Evolutionary conservation across 2,888 invertebrate species (phyloP), one percentile per base, ranked within the genome.

Genomic region (Acheta domesticus): DNA sequence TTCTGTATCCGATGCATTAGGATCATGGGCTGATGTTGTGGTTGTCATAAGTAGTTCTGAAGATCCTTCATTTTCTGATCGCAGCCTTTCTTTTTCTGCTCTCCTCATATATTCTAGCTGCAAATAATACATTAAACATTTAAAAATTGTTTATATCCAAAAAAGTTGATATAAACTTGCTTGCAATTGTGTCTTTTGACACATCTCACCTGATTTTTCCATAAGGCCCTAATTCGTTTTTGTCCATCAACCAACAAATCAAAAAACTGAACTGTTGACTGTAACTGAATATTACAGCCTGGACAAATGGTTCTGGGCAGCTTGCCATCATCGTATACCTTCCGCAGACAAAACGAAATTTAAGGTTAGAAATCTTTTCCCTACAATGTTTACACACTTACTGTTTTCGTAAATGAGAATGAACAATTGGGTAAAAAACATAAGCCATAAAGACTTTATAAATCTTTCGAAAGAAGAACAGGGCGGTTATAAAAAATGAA

Each of bases 271-370:
- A 92, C 91, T 36, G 93, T 92, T 75, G 93, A 91, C 85, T 93
- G 93, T 83, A 94, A 85, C 85, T 93, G 93, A 80, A 93, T 91
- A 81, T 92, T 92, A 84, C 94, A 94, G 74, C 93, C 92, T 12
- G 93, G 93, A 84, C 94, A 94, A 83, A 94, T 92, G 23, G 91
- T 92, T 79, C 91, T 89, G 2, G 94, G 94, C 82, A 91, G 88
- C 84, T 90, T 90, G 1, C 91, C 92, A 88, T 94, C 93, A 85
- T 93, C 90, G 79, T 88, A 87, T 49, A 93, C 90, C 94, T 94
- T 84, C 81, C 36, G 11, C 36, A 8, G 36, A 36, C 36, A 36
- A 36, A 36, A 36, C 36, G 8, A 36, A 36, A 81, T 81, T 82
- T 75, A 81, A 78, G 20, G 36, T 11, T 74, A n/a, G 74, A 49